Conservation (phyloP, 23 tunicate genomes). For the Styela plicata region DNA sequence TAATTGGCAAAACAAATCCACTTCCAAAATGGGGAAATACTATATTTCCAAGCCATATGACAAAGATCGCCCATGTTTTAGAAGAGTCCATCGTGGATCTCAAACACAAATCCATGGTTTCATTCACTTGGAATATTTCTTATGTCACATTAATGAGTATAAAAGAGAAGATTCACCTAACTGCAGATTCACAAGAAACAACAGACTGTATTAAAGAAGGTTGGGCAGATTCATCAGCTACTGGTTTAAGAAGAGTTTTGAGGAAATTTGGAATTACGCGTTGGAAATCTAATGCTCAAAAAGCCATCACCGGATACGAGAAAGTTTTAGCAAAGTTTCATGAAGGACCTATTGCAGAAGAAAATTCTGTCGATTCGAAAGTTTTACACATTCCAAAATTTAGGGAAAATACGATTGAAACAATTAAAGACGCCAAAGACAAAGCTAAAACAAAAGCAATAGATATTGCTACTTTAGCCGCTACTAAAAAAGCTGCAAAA, state of each 20-base stretch:
- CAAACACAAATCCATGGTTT: conserved; percentile 29
- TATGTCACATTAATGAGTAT: conserved; percentile 47
- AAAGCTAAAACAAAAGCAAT: conserved; percentile 68
- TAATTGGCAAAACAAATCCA: conserved; percentile 69
- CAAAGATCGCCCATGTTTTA: conserved; percentile 31
- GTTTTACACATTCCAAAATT: not conserved
- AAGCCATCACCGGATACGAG: conserved; percentile 56
- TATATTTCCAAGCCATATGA: conserved; percentile 51
- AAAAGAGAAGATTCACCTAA: conserved; percentile 2
- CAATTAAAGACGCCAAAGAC: conserved; percentile 46
- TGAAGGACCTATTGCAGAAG: not conserved
- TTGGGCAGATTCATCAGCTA: conserved; percentile 73
- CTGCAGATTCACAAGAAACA: not conserved
- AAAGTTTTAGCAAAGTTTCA: conserved; percentile 25
- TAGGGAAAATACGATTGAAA: conserved; percentile 33
- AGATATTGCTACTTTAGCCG: conserved; percentile 44
- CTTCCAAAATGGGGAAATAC: conserved; percentile 67
- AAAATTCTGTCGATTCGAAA: not conserved
- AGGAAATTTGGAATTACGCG: conserved; percentile 53
- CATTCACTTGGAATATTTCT: conserved; percentile 75
- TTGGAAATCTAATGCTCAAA: conserved; percentile 67
- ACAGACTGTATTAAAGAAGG: conserved; percentile 54
- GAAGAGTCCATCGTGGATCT: conserved; percentile 79
- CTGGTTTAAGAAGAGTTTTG: conserved; percentile 55
- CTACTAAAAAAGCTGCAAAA: conserved; percentile 18